Conservation (phyloP, 2,113 vertebrate species). For the Motacilla tschutschensis region DNA sequence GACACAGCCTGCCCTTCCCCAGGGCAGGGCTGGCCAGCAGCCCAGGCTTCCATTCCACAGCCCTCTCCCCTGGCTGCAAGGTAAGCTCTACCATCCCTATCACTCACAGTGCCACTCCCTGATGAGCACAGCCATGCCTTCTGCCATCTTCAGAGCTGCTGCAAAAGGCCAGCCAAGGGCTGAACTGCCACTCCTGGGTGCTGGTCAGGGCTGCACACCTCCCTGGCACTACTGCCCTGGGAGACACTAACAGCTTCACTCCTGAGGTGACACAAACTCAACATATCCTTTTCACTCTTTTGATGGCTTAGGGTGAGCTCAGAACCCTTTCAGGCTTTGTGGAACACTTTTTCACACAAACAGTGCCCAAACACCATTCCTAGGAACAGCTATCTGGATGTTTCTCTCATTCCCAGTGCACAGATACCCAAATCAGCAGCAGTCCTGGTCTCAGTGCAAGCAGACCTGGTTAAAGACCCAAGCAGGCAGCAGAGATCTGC, state of each 20-base stretch:
- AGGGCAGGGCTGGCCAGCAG: not conserved
- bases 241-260: not conserved
- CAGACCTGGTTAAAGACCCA: not conserved
- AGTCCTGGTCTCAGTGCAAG: not conserved
- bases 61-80: not conserved
- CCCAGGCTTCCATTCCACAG: not conserved
- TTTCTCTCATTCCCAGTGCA: not conserved
- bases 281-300: not conserved
- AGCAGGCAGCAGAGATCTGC: not conserved
- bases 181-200: not conserved
- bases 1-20: not conserved
- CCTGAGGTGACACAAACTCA: not conserved
- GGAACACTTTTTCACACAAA: fast-evolving
- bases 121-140: not conserved
- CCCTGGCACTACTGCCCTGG: not conserved
- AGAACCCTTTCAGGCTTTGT: not conserved
- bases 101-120: not conserved
- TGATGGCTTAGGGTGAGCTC: not conserved
- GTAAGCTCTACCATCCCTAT: not conserved
- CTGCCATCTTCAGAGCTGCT: not conserved
- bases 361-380: not conserved
- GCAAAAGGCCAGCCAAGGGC: not conserved
- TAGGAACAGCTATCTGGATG: not conserved
- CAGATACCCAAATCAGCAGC: not conserved
- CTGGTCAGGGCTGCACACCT: not conserved